Base-by-base conservation (phyloP, 2,797 vertebrate genomes). In the Onychomys torridus region DNA sequence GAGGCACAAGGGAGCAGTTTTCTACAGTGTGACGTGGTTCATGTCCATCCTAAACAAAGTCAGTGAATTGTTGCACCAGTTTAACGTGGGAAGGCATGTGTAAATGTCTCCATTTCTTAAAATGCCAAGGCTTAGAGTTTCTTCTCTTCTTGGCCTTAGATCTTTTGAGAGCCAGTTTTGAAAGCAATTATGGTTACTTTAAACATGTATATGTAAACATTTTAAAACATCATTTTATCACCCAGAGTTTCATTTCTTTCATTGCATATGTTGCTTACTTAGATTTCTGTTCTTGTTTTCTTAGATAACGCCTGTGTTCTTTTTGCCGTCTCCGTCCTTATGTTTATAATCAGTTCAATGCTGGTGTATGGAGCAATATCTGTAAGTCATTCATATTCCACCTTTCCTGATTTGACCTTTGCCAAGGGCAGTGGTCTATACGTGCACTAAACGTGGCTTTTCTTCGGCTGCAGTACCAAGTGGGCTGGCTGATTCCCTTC, bases 281-380 rank as follows among this genome's bases (percentile, higher is more conserved):
- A 65, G 81, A 95, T 92, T 92, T 94, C 90, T 95, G 73, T 85
- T 90, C 90, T 97, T 96, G 93, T 97, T 95, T 95, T 96, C 89
- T 90, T 98, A 99, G 99, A 99, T 98, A 99, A 99, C 59, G 99
- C 99, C 97, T 99, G 99, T 0, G 99, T 99, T 97, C 99, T 99
- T 86, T 99, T 99, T 97, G 99, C 99, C 94, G 99, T 99, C 98
- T 99, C 99, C 88, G 99, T 99, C 81, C 99, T 99, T 98, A 99
- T 99, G 99, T 99, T 99, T 98, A 99, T 99, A n/a, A 99, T 99
- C 99, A 99, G 99, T 97, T 99, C 99, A 92, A 99, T 99, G 99
- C 99, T 99, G 99, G 99, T 99, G 63, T 99, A 99, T 0, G 99
- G 99, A 96, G 99, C 99, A 43, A 99, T 99, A 76, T 99, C 99